Evolutionary conservation across 2,797 vertebrate species (phyloP), one percentile per base, ranked within the genome.

Genomic region (Alcedo quadribrachys): DNA sequence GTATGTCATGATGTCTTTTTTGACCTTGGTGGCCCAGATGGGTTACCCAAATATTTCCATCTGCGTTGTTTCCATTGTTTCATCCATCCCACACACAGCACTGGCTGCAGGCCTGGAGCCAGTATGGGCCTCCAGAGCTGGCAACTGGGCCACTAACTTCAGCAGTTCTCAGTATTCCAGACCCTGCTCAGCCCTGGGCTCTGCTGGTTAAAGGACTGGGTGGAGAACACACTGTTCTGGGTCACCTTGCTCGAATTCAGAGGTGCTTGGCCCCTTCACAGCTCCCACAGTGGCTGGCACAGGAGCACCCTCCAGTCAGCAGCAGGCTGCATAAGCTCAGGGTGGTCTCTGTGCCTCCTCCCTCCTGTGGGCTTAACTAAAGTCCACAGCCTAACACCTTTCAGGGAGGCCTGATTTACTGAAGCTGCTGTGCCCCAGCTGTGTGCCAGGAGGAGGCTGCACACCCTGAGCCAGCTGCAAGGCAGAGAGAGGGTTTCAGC

Each of bases 31-130:
- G 63, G n/a, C 43, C 68, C 75, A 88, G 51, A 89, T 73, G 81
- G 58, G n/a, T 68, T 89, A 79, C 67, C 42, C 46, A 92, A 91
- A 91, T 91, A 94, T 81, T 91, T 89, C 87, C 46, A 81, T 81
- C 55, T 89, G 58, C 6, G 0, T 45, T 20, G 61, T 90, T 89
- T 42, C 70, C n/a, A 61, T 81, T 71, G 70, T 90, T 84, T 90
- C 53, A 73, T 50, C 66, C n/a, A 81, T 50, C 51, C 55, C 12
- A 27, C n/a, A 75, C n/a, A 25, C 25, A 86, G 28, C 35, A 28
- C 4, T 79, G 58, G 15, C 81, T 86, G 51, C 37, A 12, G 37
- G 53, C 10, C 57, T 42, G 28, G 15, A 76, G n/a, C 1, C 13
- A 7, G 48, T 54, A 75, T 28, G 45, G 58, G 24, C 46, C 61